Evolutionary conservation across 2,888 invertebrate species (phyloP), one percentile per base, ranked within the genome.

Genomic region (Oxyscelio sp.): DNA sequence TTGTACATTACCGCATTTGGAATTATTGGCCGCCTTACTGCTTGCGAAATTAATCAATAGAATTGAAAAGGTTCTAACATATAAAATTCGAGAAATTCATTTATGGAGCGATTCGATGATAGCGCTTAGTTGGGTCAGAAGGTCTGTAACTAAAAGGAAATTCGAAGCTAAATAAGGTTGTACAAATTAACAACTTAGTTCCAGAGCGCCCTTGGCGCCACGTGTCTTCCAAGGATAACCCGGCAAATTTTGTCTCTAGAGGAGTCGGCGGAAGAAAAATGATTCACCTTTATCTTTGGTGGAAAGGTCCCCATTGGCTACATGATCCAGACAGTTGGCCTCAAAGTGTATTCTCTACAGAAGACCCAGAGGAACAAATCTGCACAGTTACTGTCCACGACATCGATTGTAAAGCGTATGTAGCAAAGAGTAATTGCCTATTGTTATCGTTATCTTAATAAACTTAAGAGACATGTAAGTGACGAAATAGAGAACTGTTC

Each of bases 81-180:
- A 50, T 22, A 11, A 50, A 9, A 21, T 22, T 22, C 21, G 22
- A 22, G 22, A 50, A n/a, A 50, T 50, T 21, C 50, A 50, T 22
- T 50, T 50, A 11, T 50, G 50, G 50, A 50, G 22, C 22, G 50
- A 50, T 15, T 50, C 50, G 11, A 50, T 22, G 50, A 50, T 50
- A 2, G n/a, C 22, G 22, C 50, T 50, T 22, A 22, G 50, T 50
- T 50, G 50, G 50, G 22, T 50, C 21, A 50, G 22, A 22, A 50
- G 1, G 22, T 15, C 50, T 50, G 9, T 21, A 19, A 9, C 2
- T 21, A 50, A 21, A 50, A 50, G 22, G 13, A 50, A 9, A 50
- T 21, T 50, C 13, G 48, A 50, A 50, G 48, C 22, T 21, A n/a
- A 50, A 50, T 21, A 50, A 50, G 22, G 48, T 50, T 8, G 11